Evolutionary conservation across 2,888 invertebrate genomes (phyloP), one percentile per base, ranked within the genome.

Genomic region (Lasioglossum zephyrum): DNA sequence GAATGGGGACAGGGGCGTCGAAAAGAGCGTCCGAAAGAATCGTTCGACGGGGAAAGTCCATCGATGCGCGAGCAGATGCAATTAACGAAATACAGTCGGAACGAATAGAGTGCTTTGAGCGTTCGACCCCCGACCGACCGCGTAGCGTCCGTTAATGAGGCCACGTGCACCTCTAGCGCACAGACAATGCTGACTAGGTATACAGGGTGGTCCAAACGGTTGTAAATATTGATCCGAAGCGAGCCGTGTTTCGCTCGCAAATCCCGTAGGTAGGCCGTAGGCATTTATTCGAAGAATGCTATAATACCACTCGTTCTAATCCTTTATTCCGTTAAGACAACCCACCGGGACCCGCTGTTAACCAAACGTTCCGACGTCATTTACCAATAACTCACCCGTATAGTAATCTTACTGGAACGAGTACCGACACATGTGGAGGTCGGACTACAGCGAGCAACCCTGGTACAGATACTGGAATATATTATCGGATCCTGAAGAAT

Each of bases 91-190:
- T 44, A 44, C 70, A 77, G 47, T 26, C 31, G 39, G 57, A 73
- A 76, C 36, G 81, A 74, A 81, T 81, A 79, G 76, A 78, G 69
- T 22, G 44, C 44, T 16, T 47, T 53, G 75, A 73, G 66, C 69
- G 60, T 72, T 86, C 66, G 9, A 57, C 82, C 81, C 83, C 78
- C 77, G 63, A 78, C 63, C 57, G 70, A 57, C 57, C 72, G 72
- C 76, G 72, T 81, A 85, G 82, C 57, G 72, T 26, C 69, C 74
- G 79, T 85, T 88, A 90, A 89, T 80, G 89, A 90, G 90, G 87
- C 77, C 88, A 89, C 87, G 88, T 83, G 84, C 79, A 66, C 80
- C 80, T 74, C 75, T 82, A 57, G 72, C 36, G 18, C 31, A 3
- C 78, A 73, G 81, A 86, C 86, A 86, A 82, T 86, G 49, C 77